Percentiles rank a stretch among this genome's conserved stretches.
Evolutionary conservation across 1,140 invertebrate species (phyloP).

Genomic region (Acyrthosiphon pisum): DNA sequence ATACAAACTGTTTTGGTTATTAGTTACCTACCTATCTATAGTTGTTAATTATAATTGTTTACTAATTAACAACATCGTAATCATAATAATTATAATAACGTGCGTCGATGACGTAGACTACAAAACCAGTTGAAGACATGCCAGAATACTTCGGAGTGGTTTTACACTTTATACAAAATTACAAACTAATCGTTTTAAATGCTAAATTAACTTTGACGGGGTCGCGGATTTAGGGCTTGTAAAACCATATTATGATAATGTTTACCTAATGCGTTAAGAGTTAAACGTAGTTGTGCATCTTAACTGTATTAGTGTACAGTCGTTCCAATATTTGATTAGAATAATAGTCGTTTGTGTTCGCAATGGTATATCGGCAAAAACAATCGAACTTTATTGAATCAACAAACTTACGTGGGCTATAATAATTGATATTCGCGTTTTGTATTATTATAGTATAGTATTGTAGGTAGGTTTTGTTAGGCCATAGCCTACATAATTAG

Average conservation of each 20-base stretch:
- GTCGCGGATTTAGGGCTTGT: neutral
- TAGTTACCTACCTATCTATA: too few relatives aligned
- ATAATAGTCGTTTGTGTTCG: neutral
- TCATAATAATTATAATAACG: neutral
- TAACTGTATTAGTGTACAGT: neutral
- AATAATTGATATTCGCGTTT: too few relatives aligned
- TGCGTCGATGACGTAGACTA: too few relatives aligned
- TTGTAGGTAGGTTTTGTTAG: too few relatives aligned
- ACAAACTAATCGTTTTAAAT: neutral
- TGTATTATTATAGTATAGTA: too few relatives aligned
- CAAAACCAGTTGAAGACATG: too few relatives aligned
- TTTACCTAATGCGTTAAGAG: fast-evolving
- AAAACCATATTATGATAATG: neutral
- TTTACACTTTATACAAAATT: too few relatives aligned
- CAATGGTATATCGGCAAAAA: too few relatives aligned
- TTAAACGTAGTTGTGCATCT: neutral
- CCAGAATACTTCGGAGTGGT: too few relatives aligned
- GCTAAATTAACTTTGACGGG: neutral
- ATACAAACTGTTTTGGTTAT: too few relatives aligned
- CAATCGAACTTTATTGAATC: neutral
- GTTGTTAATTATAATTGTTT: neutral
- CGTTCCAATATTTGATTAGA: neutral
- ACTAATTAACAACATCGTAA: neutral
- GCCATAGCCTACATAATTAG: too few relatives aligned
- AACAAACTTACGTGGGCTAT: too few relatives aligned